A percentile compares a stretch with the other conserved stretches of the same genome.
These are phyloP conservation scores for Aptenodytes patagonicus DNA, from an alignment of 2,113 vertebrate species.

Conservation along the genomic window DNA sequence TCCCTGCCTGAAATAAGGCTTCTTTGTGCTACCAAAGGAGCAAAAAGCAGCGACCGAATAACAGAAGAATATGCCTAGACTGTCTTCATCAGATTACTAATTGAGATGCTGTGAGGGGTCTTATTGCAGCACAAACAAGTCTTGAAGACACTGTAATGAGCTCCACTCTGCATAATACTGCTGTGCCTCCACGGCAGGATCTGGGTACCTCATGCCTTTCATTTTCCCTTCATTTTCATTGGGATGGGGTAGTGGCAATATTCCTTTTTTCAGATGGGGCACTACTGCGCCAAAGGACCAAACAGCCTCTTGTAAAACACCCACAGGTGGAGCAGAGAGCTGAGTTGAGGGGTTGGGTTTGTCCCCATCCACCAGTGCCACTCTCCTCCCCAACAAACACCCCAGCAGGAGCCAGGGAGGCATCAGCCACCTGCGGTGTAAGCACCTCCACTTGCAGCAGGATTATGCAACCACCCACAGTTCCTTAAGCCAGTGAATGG, in stretches of 20 bases:
- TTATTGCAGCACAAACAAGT: neutral
- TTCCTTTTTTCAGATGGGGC: neutral
- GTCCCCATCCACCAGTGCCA: too few species aligned
- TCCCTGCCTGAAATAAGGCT: neutral
- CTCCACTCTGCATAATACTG: neutral
- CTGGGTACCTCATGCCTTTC: neutral
- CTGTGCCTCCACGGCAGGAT: neutral
- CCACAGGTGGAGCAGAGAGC: neutral
- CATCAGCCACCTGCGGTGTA: neutral
- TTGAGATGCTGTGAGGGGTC: neutral
- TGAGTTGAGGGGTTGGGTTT: neutral
- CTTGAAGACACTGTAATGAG: neutral
- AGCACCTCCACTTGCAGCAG: neutral
- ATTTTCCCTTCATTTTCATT: neutral
- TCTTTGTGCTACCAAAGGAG: neutral
- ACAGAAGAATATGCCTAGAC: neutral
- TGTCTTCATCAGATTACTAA: neutral
- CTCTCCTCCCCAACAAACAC: rapidly evolving
- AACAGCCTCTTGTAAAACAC: neutral
- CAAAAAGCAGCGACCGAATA: neutral
- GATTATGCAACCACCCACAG: neutral
- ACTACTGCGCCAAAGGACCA: neutral
- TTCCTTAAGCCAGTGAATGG: neutral
- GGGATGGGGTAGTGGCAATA: neutral
- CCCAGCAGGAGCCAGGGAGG: neutral